Base-by-base conservation (phyloP, 2,797 vertebrate genomes). In the Molossus molossus region DNA sequence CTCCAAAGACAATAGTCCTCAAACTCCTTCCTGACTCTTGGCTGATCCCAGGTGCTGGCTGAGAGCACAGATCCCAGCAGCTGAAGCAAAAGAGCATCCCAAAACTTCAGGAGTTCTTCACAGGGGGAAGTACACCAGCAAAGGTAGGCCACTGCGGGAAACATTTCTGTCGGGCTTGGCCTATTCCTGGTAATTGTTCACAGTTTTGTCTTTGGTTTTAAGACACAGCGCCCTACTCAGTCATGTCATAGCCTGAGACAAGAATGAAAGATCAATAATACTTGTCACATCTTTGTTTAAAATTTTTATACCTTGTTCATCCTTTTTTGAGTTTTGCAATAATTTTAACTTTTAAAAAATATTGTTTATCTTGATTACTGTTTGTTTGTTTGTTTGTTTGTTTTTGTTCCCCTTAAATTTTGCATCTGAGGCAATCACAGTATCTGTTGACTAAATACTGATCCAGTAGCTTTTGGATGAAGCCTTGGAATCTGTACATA, bases 231-330 rank as follows among this genome's bases (percentile, higher is more conserved):
- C 2, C 13, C 27, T 65, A 3, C 21, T 72, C 58, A 72, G 29
- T 14, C 0, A 40, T 76, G 53, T 48, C 10, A 9, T 58, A 89
- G 69, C 64, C 84, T 60, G 37, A 89, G 21, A 45, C 57, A 73
- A 92, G 33, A 92, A 77, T 27, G 58, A 87, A 95, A 96, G 23
- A 82, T 88, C 79, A 89, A 17, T 92, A 77, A 85, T 57, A 75
- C 14, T 13, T 6, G 89, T 40, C 5, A 0, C 5, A 69, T 37
- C 57, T 92, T 69, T 62, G 40, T 50, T 67, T 79, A 82, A 57
- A 45, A 75, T 11, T 64, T 55, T 69, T 70, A 48, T 57, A 55
- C 15, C 33, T 29, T 80, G 27, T 87, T 79, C 13, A 75, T 92
- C 12, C 25, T 0, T 65, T 90, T 95, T 69, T 95, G 15, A 7